phyloP scores from a whole-genome alignment of 2,797 vertebrate genomes.

The Anabacerthia variegaticeps region DNA sequence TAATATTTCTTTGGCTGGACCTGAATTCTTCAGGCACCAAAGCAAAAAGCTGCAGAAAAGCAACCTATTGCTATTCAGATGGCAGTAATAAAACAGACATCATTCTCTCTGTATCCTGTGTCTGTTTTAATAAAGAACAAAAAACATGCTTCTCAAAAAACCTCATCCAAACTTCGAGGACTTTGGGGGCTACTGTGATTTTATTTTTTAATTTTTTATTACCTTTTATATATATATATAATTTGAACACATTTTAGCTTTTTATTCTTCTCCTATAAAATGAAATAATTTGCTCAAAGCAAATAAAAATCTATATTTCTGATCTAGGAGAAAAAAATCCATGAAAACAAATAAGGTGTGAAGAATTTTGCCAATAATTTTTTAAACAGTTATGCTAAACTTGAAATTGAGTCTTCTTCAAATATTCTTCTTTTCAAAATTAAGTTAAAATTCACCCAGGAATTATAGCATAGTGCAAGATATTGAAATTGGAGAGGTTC shows the following conservation, averaged over 20 bases:
- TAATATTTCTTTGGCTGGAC: background rate
- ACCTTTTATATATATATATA: background rate
- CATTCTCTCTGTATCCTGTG: background rate
- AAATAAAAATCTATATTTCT: background rate
- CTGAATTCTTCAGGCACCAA: background rate
- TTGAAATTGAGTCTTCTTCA: background rate
- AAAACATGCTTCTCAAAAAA: background rate
- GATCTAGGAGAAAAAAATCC: background rate
- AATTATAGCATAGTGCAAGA: background rate
- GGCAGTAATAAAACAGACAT: background rate
- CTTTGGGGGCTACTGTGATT: rapidly evolving
- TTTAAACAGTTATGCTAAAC: background rate
- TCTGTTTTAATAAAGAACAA: background rate
- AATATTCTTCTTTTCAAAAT: background rate
- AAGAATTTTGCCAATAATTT: background rate
- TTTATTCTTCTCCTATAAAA: background rate
- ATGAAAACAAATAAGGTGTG: background rate
- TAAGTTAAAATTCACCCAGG: background rate
- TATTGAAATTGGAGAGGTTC: background rate
- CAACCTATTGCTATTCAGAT: background rate
- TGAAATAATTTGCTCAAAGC: background rate
- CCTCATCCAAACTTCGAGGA: background rate
- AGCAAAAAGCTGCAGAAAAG: background rate
- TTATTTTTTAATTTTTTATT: background rate
- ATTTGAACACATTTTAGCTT: background rate